Evolutionary conservation across 1,140 invertebrate species (phyloP).

Genomic region (Uloborus diversus): DNA sequence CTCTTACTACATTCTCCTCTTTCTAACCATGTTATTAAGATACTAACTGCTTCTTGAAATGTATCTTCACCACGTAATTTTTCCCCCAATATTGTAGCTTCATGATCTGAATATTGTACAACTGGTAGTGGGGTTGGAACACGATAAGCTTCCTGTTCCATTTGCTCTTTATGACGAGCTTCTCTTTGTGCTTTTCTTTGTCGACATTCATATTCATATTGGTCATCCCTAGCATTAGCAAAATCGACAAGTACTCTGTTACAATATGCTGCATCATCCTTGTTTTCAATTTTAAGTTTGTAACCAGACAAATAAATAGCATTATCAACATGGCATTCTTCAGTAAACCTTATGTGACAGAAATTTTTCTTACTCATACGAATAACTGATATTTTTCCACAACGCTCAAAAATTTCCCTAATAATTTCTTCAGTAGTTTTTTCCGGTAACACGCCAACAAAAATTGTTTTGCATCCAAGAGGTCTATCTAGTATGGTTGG

Average conservation of each 20-base stretch:
- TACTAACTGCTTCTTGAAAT: constrained; percentile 71
- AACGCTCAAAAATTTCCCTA: constrained; percentile 88
- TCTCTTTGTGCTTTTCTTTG: constrained; percentile 83
- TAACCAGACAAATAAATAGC: constrained; percentile 95
- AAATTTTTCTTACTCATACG: constrained; percentile 95
- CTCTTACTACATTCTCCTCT: constrained; percentile 89
- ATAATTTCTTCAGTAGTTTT: constrained; percentile 88
- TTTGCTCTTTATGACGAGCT: constrained; percentile 81
- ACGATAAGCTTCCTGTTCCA: constrained; percentile 73
- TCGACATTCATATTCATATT: constrained; percentile 87
- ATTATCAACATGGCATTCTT: constrained; percentile 84
- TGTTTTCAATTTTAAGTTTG: constrained; percentile 79
- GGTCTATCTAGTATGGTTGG: constrained; percentile 83
- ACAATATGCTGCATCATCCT: constrained; percentile 81
- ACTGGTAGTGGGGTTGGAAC: constrained; percentile 82
- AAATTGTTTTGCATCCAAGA: constrained; percentile 90
- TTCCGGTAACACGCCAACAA: constrained; percentile 92
- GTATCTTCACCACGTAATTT: constrained; percentile 78
- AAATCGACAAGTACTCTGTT: constrained; percentile 95
- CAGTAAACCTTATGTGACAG: constrained; percentile 91
- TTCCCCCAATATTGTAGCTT: constrained; percentile 80
- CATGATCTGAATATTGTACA: constrained; percentile 85
- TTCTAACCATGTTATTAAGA: constrained; percentile 87
- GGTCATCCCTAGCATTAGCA: constrained; percentile 92
- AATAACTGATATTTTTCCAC: constrained; percentile 89